Conservation (phyloP, 1,140 invertebrate species). For the Eupeodes corollae region DNA sequence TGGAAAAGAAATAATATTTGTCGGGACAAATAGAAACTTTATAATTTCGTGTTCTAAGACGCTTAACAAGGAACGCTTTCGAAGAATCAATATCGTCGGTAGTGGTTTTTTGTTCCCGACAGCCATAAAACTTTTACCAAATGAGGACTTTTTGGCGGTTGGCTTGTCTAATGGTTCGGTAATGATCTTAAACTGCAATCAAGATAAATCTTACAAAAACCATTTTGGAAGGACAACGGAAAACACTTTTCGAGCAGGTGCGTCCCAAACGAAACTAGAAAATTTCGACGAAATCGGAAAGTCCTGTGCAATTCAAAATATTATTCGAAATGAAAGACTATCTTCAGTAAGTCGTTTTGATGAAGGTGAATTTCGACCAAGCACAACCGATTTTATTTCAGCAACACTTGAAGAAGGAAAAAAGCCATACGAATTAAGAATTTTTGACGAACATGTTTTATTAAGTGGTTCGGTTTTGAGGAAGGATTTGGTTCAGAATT, state of each 20-base stretch:
- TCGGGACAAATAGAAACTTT: slow-evolving; percentile 34
- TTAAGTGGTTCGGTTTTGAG: slow-evolving; percentile 22
- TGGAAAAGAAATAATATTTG: slow-evolving; percentile 23
- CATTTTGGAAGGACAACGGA: not conserved
- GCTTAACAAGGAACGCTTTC: slow-evolving; percentile 24
- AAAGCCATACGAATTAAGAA: slow-evolving; percentile 21
- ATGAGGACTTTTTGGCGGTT: slow-evolving; percentile 27
- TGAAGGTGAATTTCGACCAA: slow-evolving; percentile 10
- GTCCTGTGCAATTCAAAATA: slow-evolving; percentile 36
- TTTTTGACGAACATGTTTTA: slow-evolving; percentile 29
- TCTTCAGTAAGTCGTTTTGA: slow-evolving; percentile 9
- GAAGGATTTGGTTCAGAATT: slow-evolving; percentile 22
- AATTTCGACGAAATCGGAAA: slow-evolving; percentile 20
- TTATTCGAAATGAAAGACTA: slow-evolving; percentile 28
- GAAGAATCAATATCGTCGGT: slow-evolving; percentile 22
- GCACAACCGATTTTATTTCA: slow-evolving; percentile 16
- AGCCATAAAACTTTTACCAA: slow-evolving; percentile 21
- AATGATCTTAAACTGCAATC: slow-evolving; percentile 31
- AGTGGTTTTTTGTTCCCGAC: slow-evolving; percentile 30
- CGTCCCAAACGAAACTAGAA: not conserved
- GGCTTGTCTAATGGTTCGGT: slow-evolving; percentile 34
- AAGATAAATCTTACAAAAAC: too few species aligned
- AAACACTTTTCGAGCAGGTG: not conserved
- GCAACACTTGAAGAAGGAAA: slow-evolving; percentile 17
- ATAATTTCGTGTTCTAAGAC: slow-evolving; percentile 27